These are phyloP conservation scores for Blastobasis lacticolella DNA, from an alignment of 2,888 invertebrate species.

Conservation along the genomic window DNA sequence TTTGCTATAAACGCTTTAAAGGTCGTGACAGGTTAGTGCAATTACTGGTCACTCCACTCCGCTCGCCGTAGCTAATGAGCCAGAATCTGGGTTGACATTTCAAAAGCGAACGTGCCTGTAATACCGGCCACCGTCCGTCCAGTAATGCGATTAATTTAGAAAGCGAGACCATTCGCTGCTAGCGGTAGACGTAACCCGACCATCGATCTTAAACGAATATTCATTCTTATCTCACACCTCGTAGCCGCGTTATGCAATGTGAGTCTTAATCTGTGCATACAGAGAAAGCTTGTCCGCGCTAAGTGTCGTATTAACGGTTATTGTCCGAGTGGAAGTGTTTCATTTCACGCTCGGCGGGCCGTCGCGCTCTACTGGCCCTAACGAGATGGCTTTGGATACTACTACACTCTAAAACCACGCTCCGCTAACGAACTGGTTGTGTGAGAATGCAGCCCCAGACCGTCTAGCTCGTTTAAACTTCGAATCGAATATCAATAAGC, in stretches of 20 bases:
- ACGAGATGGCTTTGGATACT: slow-evolving; percentile 41
- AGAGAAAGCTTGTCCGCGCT: slow-evolving; percentile 53
- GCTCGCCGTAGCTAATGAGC: slow-evolving; percentile 9
- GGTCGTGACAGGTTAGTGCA: slow-evolving; percentile 21
- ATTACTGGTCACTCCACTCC: slow-evolving; percentile 16
- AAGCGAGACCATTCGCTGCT: slow-evolving; percentile 31
- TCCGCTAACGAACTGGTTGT: slow-evolving; percentile 35
- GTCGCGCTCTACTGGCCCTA: slow-evolving; percentile 55
- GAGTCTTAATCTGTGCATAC: slow-evolving; percentile 28
- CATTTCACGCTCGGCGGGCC: slow-evolving; percentile 60
- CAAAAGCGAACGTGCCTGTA: slow-evolving; percentile 26
- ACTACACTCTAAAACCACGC: slow-evolving; percentile 33
- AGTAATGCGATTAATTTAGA: slow-evolving; percentile 29
- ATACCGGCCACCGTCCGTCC: slow-evolving; percentile 11
- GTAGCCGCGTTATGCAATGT: slow-evolving; percentile 17
- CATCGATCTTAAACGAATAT: slow-evolving; percentile 14
- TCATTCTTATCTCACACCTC: slow-evolving; percentile 12
- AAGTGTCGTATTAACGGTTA: slow-evolving; percentile 61
- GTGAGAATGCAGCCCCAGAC: slow-evolving; percentile 23
- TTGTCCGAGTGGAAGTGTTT: slow-evolving; percentile 65
- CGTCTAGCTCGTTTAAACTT: not conserved
- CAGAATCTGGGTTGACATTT: slow-evolving; percentile 35
- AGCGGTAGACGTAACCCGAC: slow-evolving; percentile 20
- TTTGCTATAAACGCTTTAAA: slow-evolving; percentile 9
- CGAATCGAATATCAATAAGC: slow-evolving; percentile 8